phyloP scores from a whole-genome alignment of 2,888 invertebrate genomes.

The Pogonocherus hispidulus region DNA sequence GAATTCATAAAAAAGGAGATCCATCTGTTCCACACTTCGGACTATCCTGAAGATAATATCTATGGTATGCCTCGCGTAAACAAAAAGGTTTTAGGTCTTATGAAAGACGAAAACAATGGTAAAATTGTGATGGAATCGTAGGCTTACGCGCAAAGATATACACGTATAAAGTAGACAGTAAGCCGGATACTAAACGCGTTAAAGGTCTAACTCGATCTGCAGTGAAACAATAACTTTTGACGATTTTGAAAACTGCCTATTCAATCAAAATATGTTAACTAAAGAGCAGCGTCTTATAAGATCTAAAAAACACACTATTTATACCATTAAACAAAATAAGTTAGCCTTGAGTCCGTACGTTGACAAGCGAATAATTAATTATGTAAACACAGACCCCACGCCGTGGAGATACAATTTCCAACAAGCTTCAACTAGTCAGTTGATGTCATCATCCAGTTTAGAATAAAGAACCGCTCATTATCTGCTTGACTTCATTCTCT shows the following conservation, averaged over 20 bases:
- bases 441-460: too few species aligned
- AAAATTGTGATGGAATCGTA: too few species aligned
- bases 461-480: too few species aligned
- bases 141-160: constrained; percentile 52
- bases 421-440: too few species aligned
- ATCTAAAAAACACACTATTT: constrained; percentile 16
- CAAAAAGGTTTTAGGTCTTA: constrained; percentile 56
- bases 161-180: background rate
- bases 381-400: background rate
- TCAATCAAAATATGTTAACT: background rate
- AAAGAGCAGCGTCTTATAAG: background rate
- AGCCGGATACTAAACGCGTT: too few species aligned
- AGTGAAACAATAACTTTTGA: too few species aligned
- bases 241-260: too few species aligned
- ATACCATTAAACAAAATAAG: constrained; percentile 26
- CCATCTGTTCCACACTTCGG: constrained; percentile 49
- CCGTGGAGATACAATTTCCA: too few species aligned
- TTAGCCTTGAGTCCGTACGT: constrained; percentile 22
- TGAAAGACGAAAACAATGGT: too few species aligned
- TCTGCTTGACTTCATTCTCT: too few species aligned
- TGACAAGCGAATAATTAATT: constrained; percentile 25
- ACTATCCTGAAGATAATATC: constrained; percentile 54
- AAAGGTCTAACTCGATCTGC: too few species aligned
- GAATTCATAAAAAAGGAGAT: constrained; percentile 39
- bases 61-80: constrained; percentile 56